These are phyloP conservation scores for Peromyscus eremicus DNA, from an alignment of 2,797 vertebrate species.

Conservation along the genomic window DNA sequence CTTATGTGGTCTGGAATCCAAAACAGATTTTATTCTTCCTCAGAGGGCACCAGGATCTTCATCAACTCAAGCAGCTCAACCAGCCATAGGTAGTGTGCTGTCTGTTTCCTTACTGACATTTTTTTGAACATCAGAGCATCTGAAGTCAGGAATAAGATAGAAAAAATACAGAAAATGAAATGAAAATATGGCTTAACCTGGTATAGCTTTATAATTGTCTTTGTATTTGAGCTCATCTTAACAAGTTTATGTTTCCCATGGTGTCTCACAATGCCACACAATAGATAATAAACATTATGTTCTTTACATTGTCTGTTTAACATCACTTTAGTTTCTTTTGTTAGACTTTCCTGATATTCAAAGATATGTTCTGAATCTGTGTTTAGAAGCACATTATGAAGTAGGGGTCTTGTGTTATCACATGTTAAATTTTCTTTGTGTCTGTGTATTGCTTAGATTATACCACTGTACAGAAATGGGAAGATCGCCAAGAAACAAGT, in stretches of 20 bases:
- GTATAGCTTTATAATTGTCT: neutral
- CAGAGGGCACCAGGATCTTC: neutral
- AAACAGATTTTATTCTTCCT: neutral
- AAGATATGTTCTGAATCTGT: conserved; percentile 10
- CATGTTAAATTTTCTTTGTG: neutral
- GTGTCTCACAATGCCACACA: neutral
- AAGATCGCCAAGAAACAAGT: neutral
- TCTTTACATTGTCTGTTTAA: conserved; percentile 8
- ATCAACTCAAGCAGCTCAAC: neutral
- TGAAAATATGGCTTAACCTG: neutral
- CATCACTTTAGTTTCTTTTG: neutral
- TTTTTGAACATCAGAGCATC: neutral
- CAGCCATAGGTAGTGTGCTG: neutral
- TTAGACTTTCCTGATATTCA: neutral
- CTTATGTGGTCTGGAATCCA: accelerated
- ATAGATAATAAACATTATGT: neutral
- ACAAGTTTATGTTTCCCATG: conserved; percentile 5
- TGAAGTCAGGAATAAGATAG: neutral
- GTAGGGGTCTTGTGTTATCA: neutral
- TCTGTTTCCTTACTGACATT: neutral
- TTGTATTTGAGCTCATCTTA: neutral
- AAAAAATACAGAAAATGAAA: neutral
- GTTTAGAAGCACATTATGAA: neutral
- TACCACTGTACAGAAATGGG: neutral
- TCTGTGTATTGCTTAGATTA: neutral